Evolutionary conservation across 1,140 invertebrate species (phyloP).

Genomic region (Geopemphigus sp.): DNA sequence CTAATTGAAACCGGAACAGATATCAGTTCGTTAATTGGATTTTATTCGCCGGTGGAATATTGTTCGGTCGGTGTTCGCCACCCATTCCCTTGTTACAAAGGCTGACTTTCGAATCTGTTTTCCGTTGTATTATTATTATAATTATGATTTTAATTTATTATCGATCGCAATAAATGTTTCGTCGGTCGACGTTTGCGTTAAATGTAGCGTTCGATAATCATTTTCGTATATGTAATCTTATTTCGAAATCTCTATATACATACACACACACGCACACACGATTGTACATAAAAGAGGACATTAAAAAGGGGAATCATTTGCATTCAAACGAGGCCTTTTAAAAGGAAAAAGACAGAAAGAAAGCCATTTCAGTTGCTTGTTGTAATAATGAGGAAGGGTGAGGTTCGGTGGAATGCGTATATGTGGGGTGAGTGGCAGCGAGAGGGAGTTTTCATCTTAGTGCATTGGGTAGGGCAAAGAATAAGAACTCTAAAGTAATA

Average conservation of each 20-base stretch:
- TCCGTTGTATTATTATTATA: background rate
- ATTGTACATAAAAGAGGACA: slow-evolving; percentile 44
- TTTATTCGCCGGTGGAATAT: slow-evolving; percentile 10
- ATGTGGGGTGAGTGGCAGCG: background rate
- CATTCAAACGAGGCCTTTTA: slow-evolving; percentile 48
- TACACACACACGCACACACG: background rate
- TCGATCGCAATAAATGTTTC: slow-evolving; percentile 16
- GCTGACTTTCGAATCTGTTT: background rate
- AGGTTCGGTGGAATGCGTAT: slow-evolving; percentile 10
- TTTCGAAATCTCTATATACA: slow-evolving; percentile 6
- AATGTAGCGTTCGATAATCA: slow-evolving; percentile 21
- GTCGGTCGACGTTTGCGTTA: slow-evolving; percentile 5
- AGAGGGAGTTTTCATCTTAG: slow-evolving; percentile 46
- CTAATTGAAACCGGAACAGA: slow-evolving; percentile 37
- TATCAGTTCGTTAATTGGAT: slow-evolving; percentile 16
- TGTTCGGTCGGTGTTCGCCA: background rate
- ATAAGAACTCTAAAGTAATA: slow-evolving; percentile 50
- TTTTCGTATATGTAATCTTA: slow-evolving; percentile 29
- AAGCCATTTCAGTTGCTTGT: slow-evolving; percentile 46
- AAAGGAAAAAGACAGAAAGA: slow-evolving; percentile 48
- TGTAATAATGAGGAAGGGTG: slow-evolving; percentile 34
- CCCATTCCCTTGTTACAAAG: background rate
- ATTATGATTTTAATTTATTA: slow-evolving; percentile 21
- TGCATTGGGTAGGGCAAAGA: slow-evolving; percentile 35
- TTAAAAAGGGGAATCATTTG: slow-evolving; percentile 48